Percentiles rank a stretch among this genome's conserved stretches.
Evolutionary conservation across 2,797 vertebrate genomes (phyloP).

Genomic region (Ateles fusciceps): DNA sequence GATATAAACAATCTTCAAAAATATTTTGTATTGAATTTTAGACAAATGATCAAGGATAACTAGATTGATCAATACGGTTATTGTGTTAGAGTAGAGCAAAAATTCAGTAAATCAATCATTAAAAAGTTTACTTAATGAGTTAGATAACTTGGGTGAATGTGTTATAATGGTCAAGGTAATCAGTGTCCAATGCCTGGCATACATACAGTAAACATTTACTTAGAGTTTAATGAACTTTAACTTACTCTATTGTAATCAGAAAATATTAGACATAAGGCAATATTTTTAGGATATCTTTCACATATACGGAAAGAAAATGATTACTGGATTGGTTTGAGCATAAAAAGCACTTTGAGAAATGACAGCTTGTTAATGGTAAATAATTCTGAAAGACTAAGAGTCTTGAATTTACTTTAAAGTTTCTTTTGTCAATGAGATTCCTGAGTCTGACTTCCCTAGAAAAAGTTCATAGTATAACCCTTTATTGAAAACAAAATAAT

Average conservation of each 20-base stretch:
- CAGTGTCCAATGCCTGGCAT: too few species aligned
- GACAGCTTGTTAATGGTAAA: not conserved
- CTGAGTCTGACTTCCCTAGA: not conserved
- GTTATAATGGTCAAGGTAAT: not conserved
- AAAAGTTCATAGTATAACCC: not conserved
- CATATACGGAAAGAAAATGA: not conserved
- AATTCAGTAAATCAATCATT: not conserved
- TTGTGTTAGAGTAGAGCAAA: not conserved
- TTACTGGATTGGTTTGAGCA: not conserved
- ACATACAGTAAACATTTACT: not conserved
- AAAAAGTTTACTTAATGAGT: not conserved
- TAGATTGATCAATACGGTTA: not conserved
- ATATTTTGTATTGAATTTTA: not conserved
- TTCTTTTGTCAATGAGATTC: not conserved
- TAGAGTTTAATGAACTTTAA: not conserved
- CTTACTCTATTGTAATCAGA: not conserved
- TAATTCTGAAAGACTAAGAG: not conserved
- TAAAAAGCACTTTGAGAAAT: not conserved
- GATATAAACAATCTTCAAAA: not conserved
- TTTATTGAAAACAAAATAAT: not conserved
- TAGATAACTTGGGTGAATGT: not conserved
- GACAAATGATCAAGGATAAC: not conserved
- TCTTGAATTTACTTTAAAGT: not conserved
- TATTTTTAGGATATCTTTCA: not conserved
- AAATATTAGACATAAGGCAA: not conserved